Conservation (phyloP, 2,113 vertebrate genomes). For the Hemichromis elongatus region DNA sequence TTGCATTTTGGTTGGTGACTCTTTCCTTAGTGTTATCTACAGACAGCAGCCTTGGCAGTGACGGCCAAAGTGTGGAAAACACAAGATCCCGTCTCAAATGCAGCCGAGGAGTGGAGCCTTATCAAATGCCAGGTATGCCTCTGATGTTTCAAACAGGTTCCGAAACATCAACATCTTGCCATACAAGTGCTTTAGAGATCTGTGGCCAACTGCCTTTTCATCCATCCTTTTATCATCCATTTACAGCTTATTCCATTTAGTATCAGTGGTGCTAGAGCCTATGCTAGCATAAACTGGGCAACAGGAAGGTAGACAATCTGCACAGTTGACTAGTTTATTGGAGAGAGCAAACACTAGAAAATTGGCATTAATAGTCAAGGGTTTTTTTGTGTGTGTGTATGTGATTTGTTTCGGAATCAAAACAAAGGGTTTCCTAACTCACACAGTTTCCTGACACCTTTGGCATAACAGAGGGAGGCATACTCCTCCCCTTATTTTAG, state of each 20-base stretch:
- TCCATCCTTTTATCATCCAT: background rate
- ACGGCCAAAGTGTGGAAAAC: conserved; percentile 15
- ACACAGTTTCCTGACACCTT: conserved; percentile 63
- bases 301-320: background rate
- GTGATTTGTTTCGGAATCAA: conserved; percentile 46
- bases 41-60: conserved; percentile 45
- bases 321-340: background rate
- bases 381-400: background rate
- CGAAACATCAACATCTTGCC: background rate
- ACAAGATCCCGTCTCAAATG: conserved; percentile 31
- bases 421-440: conserved; percentile 61
- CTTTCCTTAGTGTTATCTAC: conserved; percentile 47
- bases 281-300: background rate
- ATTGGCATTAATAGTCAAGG: conserved; percentile 19
- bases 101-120: conserved; percentile 26
- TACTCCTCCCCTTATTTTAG: conserved; percentile 58
- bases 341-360: background rate
- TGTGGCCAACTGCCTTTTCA: background rate
- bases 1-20: conserved; percentile 22
- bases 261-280: background rate
- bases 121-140: conserved; percentile 37
- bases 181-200: background rate
- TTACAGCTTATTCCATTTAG: background rate
- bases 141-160: background rate
- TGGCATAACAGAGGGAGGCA: conserved; percentile 43